A percentile compares a stretch with the other conserved stretches of the same genome.
Conservation (phyloP, 2,797 vertebrate species). For the Pseudomugil gertrudae region DNA sequence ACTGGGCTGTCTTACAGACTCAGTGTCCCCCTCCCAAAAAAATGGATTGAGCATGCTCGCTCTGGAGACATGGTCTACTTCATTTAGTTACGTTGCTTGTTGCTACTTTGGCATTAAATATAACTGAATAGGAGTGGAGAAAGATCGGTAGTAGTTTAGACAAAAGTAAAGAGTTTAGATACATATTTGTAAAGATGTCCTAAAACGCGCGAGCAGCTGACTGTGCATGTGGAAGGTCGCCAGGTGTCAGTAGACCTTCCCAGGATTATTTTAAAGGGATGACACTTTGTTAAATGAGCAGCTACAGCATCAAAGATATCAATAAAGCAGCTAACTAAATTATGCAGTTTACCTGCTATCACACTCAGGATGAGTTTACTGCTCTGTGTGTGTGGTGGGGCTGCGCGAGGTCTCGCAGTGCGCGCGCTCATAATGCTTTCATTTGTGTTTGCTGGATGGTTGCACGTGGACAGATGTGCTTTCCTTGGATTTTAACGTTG, state of each 20-base stretch:
- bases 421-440: neutral
- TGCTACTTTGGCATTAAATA: neutral
- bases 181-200: neutral
- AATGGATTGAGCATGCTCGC: no score
- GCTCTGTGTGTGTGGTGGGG: no score
- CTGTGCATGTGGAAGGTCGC: neutral
- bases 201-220: neutral
- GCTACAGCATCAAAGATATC: neutral
- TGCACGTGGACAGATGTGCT: conserved; percentile 3
- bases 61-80: no score
- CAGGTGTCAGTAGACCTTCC: conserved; percentile 59
- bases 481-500: conserved; percentile 45
- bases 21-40: no score
- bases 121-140: neutral
- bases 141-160: neutral
- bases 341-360: neutral
- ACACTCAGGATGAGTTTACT: neutral
- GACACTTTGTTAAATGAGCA: neutral
- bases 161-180: neutral
- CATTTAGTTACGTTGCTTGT: no score
- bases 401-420: no score
- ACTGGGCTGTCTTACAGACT: no score
- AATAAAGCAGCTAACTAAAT: conserved; percentile 3
- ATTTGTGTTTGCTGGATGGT: conserved; percentile 1
- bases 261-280: neutral